These are phyloP conservation scores for Todus mexicanus DNA, from an alignment of 2,797 vertebrate species.

Conservation along the genomic window DNA sequence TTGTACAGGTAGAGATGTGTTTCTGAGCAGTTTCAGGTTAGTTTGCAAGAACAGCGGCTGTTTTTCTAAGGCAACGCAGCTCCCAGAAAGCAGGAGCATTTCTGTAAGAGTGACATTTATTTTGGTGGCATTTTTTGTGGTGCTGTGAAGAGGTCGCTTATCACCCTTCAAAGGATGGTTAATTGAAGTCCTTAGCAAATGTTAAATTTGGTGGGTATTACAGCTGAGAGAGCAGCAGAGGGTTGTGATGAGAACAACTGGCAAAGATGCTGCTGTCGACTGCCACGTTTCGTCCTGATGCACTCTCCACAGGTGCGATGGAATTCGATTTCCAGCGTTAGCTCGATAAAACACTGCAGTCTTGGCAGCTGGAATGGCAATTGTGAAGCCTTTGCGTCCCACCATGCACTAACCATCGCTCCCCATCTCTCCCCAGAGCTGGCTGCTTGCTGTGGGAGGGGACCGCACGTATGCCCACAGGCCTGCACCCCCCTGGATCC, in stretches of 20 bases:
- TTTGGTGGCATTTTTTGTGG: not conserved
- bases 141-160: not conserved
- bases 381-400: not conserved
- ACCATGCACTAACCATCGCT: fast-evolving
- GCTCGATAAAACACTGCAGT: fast-evolving
- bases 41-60: not conserved
- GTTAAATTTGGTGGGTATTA: not conserved
- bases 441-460: fast-evolving
- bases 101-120: not conserved
- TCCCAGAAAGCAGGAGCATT: fast-evolving
- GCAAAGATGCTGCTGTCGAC: not conserved
- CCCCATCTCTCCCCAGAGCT: not conserved
- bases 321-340: not conserved
- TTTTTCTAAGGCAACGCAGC: not conserved
- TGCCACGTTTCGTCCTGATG: fast-evolving
- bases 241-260: fast-evolving
- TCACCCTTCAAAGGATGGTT: not conserved
- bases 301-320: fast-evolving
- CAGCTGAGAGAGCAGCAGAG: not conserved
- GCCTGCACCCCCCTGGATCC: fast-evolving
- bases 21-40: not conserved
- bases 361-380: fast-evolving
- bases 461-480: not conserved
- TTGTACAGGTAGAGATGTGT: not conserved
- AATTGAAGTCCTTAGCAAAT: not conserved